Percentiles rank a stretch among this genome's conserved stretches.
These are phyloP conservation scores for Leguminivora glycinivorella DNA, from an alignment of 1,140 invertebrate genomes.

Conservation along the genomic window DNA sequence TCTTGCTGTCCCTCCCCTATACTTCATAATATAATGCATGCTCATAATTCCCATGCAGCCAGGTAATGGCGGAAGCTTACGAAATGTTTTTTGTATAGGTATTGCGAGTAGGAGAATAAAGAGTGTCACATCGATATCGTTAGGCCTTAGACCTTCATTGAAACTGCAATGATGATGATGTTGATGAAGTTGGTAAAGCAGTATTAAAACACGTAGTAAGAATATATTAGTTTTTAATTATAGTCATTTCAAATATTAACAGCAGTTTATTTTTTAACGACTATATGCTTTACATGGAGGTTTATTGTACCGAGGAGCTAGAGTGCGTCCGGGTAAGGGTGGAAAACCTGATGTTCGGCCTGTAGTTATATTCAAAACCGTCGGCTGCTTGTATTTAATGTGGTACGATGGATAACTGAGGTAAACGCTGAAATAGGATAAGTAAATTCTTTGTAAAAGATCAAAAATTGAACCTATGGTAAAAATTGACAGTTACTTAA, in stretches of 20 bases:
- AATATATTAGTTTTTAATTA: background rate
- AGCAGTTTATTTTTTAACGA: slow-evolving; percentile 2
- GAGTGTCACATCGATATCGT: too few species aligned
- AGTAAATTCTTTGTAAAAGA: background rate
- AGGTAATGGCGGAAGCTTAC: too few species aligned
- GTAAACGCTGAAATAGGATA: slow-evolving; percentile 62
- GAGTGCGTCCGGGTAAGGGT: slow-evolving; percentile 65
- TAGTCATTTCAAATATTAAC: background rate
- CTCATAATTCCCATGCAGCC: too few species aligned
- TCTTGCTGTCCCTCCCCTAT: too few species aligned
- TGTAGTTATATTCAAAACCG: slow-evolving; percentile 65
- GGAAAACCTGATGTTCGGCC: slow-evolving; percentile 65
- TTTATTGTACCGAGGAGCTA: slow-evolving; percentile 62
- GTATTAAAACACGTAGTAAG: background rate
- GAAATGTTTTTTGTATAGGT: too few species aligned
- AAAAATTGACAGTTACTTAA: too few species aligned
- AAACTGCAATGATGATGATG: too few species aligned
- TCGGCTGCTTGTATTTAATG: slow-evolving; percentile 77
- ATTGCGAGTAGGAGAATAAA: too few species aligned
- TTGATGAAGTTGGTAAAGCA: too few species aligned
- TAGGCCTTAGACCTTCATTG: too few species aligned
- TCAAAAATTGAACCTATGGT: too few species aligned
- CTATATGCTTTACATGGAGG: slow-evolving; percentile 46
- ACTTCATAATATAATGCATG: too few species aligned
- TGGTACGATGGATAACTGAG: slow-evolving; percentile 76